These are phyloP conservation scores for Pantelozetes paolii DNA, from an alignment of 2,888 invertebrate species.

Conservation along the genomic window DNA sequence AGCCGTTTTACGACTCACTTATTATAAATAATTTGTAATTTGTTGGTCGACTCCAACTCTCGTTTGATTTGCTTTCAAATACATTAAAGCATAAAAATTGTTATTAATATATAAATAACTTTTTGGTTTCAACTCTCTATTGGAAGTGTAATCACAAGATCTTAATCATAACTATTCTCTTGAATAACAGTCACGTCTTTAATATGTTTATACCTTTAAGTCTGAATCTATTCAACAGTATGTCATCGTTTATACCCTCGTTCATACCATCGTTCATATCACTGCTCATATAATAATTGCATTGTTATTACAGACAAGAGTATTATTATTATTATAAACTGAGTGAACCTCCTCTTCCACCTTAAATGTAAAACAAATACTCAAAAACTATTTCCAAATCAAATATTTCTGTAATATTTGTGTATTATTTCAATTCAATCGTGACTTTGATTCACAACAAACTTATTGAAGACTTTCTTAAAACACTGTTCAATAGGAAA, in stretches of 20 bases:
- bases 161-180: conserved; percentile 32
- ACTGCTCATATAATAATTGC: conserved; percentile 21
- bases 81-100: not conserved
- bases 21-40: not conserved
- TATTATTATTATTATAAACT: conserved; percentile 31
- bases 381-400: not conserved
- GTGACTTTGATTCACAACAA: not conserved
- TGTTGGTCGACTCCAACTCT: not conserved
- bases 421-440: not conserved
- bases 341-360: conserved; percentile 25
- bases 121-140: too few relatives aligned
- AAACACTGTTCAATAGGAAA: not conserved
- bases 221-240: conserved; percentile 9
- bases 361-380: not conserved
- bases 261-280: conserved; percentile 15
- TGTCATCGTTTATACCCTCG: conserved; percentile 8
- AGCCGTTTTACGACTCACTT: conserved; percentile 8
- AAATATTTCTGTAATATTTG: not conserved
- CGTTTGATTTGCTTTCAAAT: not conserved
- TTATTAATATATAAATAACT: not conserved
- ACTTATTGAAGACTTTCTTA: not conserved
- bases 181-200: conserved; percentile 33
- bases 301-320: not conserved
- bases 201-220: conserved; percentile 21
- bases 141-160: not conserved